phyloP scores from a whole-genome alignment of 2,888 invertebrate genomes.

The Drosophila vallismaia region DNA sequence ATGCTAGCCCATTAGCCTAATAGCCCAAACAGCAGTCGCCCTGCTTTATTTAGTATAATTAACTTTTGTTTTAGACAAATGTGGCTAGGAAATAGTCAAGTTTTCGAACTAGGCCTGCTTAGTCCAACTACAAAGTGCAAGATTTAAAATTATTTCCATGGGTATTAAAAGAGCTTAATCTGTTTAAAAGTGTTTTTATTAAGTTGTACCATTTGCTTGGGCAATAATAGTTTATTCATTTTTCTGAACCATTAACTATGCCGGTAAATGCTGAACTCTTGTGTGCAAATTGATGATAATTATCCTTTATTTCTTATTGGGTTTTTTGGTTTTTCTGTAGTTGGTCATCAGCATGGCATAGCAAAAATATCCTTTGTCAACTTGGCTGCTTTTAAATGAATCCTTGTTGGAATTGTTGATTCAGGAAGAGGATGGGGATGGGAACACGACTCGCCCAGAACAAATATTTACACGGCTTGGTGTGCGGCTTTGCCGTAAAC shows the following conservation, averaged over 20 bases:
- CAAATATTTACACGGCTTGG: conserved; percentile 65
- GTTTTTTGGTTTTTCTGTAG: conserved; percentile 2
- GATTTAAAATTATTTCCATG: conserved; percentile 1
- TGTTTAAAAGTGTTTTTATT: too few relatives aligned
- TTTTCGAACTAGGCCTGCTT: background rate
- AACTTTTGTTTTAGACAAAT: conserved; percentile 47
- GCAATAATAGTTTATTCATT: too few relatives aligned
- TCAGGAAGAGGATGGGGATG: background rate
- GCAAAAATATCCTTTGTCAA: conserved; percentile 61
- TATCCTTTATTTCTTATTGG: conserved; percentile 2
- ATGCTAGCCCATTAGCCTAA: conserved; percentile 59
- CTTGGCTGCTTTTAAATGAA: conserved; percentile 58
- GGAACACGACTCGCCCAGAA: conserved; percentile 4
- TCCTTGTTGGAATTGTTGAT: background rate
- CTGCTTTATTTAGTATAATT: conserved; percentile 55
- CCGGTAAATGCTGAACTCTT: conserved; percentile 3
- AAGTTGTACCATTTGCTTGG: too few relatives aligned
- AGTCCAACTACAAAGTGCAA: background rate
- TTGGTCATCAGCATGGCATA: conserved; percentile 24
- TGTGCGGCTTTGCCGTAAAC: conserved; percentile 57
- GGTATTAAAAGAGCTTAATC: conserved; percentile 25
- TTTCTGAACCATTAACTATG: background rate
- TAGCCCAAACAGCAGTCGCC: conserved; percentile 46
- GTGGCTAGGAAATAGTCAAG: conserved; percentile 1
- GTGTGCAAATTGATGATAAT: conserved; percentile 1